Evolutionary conservation across 2,888 invertebrate genomes (phyloP), one percentile per base, ranked within the genome.

Genomic region (Polydesmus complanatus): DNA sequence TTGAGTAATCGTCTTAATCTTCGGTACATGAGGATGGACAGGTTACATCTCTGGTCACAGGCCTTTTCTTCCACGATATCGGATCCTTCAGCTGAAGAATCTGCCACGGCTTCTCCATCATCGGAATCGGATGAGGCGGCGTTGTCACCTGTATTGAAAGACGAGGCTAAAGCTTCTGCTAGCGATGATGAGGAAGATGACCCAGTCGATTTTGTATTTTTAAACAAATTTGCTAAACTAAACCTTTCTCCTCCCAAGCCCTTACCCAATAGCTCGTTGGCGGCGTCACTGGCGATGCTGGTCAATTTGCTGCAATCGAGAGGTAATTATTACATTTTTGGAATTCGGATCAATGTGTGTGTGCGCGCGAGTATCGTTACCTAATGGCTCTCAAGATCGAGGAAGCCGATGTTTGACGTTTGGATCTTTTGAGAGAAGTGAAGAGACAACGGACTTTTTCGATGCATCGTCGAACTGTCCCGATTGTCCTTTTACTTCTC

Each of bases 231-330:
- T n/a, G 55, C 22, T 49, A 60, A 27, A 22, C 25, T 26, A 22
- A 25, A 26, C 5, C 5, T 21, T 19, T 27, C 21, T n/a, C 53
- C 53, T 8, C 54, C 54, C 1, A 60, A 55, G 23, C 57, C 49
- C 23, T 61, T 61, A 18, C 61, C 61, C 55, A 61, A 56, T 52
- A 61, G 53, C 21, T 61, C 61, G 25, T 61, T 58, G 27, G 61
- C 61, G 23, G 61, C 61, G 18, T 56, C 27, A 22, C 58, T 58
- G 47, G 61, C 61, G 21, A 61, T 47, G 27, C 53, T 47, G 52
- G 58, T 53, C 53, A 61, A 52, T 53, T 61, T 61, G 22, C 61
- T 61, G 25, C 19, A 51, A 18, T 37, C 26, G 27, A 37, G 23
- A 57, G 14, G n/a, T 14, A 26, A 54, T 11, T 22, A 54, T 54